Percentiles rank a stretch among this genome's conserved stretches.
These are phyloP conservation scores for Coelinius sp. DNA, from an alignment of 2,888 invertebrate species.

Conservation along the genomic window DNA sequence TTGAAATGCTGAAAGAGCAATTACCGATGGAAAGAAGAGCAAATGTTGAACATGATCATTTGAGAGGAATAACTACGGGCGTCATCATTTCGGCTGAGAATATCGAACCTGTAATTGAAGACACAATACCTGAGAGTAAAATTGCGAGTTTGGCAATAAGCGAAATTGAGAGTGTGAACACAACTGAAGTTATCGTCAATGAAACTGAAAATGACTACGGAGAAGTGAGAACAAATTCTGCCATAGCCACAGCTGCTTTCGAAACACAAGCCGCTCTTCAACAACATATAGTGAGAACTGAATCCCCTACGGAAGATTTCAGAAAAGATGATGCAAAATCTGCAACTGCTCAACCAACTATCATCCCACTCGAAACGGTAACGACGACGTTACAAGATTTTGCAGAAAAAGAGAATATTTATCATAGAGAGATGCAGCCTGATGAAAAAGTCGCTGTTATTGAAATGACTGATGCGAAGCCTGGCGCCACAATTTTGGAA, in stretches of 20 bases:
- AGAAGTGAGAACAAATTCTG: slow-evolving; percentile 63
- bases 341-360: slow-evolving; percentile 65
- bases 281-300: slow-evolving; percentile 71
- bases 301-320: slow-evolving; percentile 68
- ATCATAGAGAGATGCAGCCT: slow-evolving; percentile 66
- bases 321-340: slow-evolving; percentile 65
- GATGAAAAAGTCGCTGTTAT: slow-evolving; percentile 69
- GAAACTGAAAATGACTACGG: slow-evolving; percentile 72
- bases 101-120: slow-evolving; percentile 68
- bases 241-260: slow-evolving; percentile 71
- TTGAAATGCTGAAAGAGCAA: slow-evolving; percentile 70
- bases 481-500: slow-evolving; percentile 63
- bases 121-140: slow-evolving; percentile 66
- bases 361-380: slow-evolving; percentile 65
- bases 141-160: slow-evolving; percentile 69
- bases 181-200: slow-evolving; percentile 72
- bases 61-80: slow-evolving; percentile 73
- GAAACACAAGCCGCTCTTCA: slow-evolving; percentile 72
- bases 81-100: slow-evolving; percentile 75
- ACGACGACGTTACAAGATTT: slow-evolving; percentile 64
- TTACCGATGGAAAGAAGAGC: slow-evolving; percentile 69
- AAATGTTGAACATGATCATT: slow-evolving; percentile 66
- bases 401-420: slow-evolving; percentile 72
- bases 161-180: slow-evolving; percentile 71
- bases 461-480: slow-evolving; percentile 62